Evolutionary conservation across 2,113 vertebrate genomes (phyloP).

Genomic region (Cebus imitator): DNA sequence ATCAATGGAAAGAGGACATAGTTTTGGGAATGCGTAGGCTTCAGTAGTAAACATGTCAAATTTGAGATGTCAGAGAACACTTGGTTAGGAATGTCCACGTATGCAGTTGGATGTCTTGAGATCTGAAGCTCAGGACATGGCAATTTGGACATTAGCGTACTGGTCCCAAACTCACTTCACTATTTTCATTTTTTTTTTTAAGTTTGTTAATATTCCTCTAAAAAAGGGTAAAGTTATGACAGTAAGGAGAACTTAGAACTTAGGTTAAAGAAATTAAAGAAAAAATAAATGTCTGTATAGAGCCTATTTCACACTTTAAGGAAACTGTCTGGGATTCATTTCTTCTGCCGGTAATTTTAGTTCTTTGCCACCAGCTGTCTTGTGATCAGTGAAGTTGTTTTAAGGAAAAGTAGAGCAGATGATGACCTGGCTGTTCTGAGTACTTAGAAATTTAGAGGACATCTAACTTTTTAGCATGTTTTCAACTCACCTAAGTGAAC

Average conservation of each 20-base stretch:
- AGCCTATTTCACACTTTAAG: not conserved
- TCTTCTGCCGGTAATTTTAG: not conserved
- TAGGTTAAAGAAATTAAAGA: not conserved
- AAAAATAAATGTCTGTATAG: not conserved
- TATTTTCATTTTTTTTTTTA: not conserved
- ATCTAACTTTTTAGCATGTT: not conserved
- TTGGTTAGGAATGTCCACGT: not conserved
- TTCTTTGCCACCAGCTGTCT: not conserved
- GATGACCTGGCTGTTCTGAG: not conserved
- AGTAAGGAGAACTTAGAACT: not conserved
- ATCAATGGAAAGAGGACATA: not conserved
- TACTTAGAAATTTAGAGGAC: not conserved
- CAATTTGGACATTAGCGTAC: not conserved
- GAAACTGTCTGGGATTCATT: not conserved
- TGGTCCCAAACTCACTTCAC: not conserved
- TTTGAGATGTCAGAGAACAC: not conserved
- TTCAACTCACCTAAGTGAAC: not conserved
- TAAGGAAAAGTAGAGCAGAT: not conserved
- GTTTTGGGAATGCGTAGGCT: not conserved
- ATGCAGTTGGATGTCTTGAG: not conserved
- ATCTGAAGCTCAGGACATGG: too few species aligned
- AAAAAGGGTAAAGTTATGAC: not conserved
- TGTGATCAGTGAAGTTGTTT: not conserved
- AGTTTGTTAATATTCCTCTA: not conserved
- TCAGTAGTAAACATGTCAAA: not conserved